Conservation (phyloP, 2,888 invertebrate genomes). For the Odontocerum albicorne region DNA sequence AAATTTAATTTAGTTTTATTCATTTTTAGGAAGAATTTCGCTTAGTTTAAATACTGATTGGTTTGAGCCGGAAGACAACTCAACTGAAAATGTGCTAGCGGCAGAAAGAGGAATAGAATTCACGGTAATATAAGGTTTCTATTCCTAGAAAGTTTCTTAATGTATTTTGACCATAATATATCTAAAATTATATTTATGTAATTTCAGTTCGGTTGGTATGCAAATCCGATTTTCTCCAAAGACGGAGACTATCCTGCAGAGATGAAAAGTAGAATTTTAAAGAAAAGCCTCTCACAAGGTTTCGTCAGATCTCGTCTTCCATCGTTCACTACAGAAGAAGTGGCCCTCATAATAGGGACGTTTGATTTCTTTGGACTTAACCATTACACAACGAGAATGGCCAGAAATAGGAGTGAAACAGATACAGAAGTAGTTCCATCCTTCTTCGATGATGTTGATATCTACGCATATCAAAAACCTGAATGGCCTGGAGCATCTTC, state of each 20-base stretch:
- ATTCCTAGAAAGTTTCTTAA: too few relatives aligned
- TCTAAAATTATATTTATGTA: neutral
- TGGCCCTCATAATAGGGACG: conserved; percentile 55
- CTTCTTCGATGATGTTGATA: conserved; percentile 18
- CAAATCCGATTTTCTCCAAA: conserved; percentile 61
- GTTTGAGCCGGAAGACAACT: conserved; percentile 42
- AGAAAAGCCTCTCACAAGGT: conserved; percentile 60
- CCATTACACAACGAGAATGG: conserved; percentile 60
- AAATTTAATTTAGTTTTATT: too few relatives aligned
- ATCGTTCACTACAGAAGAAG: conserved; percentile 60
- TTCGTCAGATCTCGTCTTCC: conserved; percentile 60
- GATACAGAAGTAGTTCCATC: conserved; percentile 1
- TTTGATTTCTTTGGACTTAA: conserved; percentile 74
- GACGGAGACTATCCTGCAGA: conserved; percentile 63
- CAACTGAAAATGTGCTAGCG: neutral
- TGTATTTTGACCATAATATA: too few relatives aligned
- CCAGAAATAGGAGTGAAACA: conserved; percentile 39
- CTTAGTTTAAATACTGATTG: conserved; percentile 46
- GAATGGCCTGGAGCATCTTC: conserved; percentile 20
- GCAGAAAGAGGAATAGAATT: conserved; percentile 1
- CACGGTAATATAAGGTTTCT: too few relatives aligned
- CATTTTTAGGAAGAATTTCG: conserved; percentile 46
- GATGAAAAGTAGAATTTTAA: conserved; percentile 58
- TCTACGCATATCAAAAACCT: conserved; percentile 13
- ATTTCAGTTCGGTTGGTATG: conserved; percentile 55